These are phyloP conservation scores for Macrotus californicus DNA, from an alignment of 2,113 vertebrate genomes.

Conservation along the genomic window DNA sequence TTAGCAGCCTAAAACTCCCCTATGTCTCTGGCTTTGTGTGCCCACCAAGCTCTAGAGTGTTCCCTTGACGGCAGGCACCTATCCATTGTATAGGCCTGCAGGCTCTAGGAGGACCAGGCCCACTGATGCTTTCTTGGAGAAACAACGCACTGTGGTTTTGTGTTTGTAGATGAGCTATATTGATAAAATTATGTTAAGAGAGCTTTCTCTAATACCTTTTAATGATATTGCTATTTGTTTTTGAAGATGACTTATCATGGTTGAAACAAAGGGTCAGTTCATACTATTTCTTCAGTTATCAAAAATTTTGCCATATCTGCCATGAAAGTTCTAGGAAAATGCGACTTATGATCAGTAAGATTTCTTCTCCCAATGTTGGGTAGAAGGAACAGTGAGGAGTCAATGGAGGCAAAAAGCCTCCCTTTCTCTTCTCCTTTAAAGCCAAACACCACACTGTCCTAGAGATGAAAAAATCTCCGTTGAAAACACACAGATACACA, in stretches of 20 bases:
- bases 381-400: background rate
- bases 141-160: background rate
- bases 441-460: background rate
- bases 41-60: background rate
- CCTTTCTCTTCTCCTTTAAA: background rate
- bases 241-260: background rate
- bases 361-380: background rate
- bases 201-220: background rate
- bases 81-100: background rate
- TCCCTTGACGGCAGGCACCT: background rate
- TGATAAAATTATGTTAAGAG: background rate
- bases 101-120: background rate
- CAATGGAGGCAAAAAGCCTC: background rate
- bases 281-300: background rate
- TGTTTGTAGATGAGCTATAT: background rate
- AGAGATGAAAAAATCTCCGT: background rate
- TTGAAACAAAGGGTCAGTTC: background rate
- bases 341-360: background rate
- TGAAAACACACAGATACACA: background rate
- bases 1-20: background rate
- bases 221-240: background rate
- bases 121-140: background rate
- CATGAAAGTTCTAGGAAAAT: background rate
- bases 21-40: background rate
- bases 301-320: background rate